Evolutionary conservation across 2,888 invertebrate species (phyloP).

Genomic region (Mimumesa dahlbomi): DNA sequence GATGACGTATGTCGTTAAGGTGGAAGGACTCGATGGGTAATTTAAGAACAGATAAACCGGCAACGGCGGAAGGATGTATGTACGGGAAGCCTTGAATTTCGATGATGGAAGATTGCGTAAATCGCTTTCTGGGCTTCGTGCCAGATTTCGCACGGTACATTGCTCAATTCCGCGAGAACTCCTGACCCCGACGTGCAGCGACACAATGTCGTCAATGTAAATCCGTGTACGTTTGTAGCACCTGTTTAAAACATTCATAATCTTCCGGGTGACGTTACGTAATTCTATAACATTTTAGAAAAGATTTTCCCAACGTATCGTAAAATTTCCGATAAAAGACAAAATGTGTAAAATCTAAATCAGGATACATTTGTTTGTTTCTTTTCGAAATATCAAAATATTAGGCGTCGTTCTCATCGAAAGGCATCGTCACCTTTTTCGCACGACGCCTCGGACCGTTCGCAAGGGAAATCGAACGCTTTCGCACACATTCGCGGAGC

Average conservation of each 20-base stretch:
- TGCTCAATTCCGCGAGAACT: constrained; percentile 53
- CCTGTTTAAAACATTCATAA: neutral
- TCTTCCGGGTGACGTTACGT: constrained; percentile 36
- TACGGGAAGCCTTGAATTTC: constrained; percentile 40
- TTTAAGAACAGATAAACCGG: constrained; percentile 14
- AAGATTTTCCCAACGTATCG: too few species aligned
- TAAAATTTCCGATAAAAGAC: too few species aligned
- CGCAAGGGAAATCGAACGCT: neutral
- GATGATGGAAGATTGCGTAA: constrained; percentile 32
- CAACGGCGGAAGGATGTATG: constrained; percentile 30
- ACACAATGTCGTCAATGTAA: neutral
- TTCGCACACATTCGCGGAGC: neutral
- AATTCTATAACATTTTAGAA: too few species aligned
- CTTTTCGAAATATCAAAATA: too few species aligned
- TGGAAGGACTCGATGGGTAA: neutral
- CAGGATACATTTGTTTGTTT: too few species aligned
- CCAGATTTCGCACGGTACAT: constrained; percentile 54
- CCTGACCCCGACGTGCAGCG: constrained; percentile 8
- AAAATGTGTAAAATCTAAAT: too few species aligned
- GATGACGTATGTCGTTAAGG: neutral
- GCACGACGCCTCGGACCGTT: too few species aligned
- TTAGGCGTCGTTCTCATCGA: too few species aligned
- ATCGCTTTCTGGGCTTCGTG: constrained; percentile 27
- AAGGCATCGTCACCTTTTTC: too few species aligned
- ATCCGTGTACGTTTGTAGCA: constrained; percentile 3